Evolutionary conservation across 2,797 vertebrate genomes (phyloP).

Genomic region (Falco columbarius): DNA sequence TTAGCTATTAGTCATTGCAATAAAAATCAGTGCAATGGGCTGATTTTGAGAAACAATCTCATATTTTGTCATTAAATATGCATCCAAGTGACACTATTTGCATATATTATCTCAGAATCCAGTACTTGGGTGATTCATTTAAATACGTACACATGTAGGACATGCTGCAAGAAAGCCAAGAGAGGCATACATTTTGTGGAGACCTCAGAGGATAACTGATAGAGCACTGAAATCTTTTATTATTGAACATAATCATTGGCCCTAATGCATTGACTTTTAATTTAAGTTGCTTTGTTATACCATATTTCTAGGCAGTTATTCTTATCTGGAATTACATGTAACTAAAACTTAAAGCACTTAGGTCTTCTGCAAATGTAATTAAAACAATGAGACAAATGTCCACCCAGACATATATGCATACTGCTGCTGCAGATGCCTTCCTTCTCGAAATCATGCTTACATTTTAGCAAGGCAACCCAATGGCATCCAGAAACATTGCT

Average conservation of each 20-base stretch:
- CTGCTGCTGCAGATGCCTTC: neutral
- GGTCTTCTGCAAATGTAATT: neutral
- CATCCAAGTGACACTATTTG: neutral
- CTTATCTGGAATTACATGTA: neutral
- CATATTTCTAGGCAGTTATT: neutral
- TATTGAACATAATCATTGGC: neutral
- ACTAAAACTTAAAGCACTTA: neutral
- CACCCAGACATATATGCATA: neutral
- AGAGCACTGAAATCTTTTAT: neutral
- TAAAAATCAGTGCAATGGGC: neutral
- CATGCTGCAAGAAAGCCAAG: neutral
- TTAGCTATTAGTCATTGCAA: neutral
- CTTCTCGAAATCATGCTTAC: neutral
- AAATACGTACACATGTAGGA: neutral
- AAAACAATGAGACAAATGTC: neutral
- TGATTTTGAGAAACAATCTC: neutral
- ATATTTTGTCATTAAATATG: neutral
- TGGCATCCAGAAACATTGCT: neutral
- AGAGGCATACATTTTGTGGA: neutral
- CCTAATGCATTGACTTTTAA: neutral
- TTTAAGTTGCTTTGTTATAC: neutral
- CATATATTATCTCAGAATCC: neutral
- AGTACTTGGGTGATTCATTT: neutral
- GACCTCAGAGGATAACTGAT: neutral
- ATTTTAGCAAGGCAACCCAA: neutral